Evolutionary conservation across 1,140 invertebrate genomes (phyloP), one percentile per base, ranked within the genome.

Genomic region (Marisa cornuarietis): DNA sequence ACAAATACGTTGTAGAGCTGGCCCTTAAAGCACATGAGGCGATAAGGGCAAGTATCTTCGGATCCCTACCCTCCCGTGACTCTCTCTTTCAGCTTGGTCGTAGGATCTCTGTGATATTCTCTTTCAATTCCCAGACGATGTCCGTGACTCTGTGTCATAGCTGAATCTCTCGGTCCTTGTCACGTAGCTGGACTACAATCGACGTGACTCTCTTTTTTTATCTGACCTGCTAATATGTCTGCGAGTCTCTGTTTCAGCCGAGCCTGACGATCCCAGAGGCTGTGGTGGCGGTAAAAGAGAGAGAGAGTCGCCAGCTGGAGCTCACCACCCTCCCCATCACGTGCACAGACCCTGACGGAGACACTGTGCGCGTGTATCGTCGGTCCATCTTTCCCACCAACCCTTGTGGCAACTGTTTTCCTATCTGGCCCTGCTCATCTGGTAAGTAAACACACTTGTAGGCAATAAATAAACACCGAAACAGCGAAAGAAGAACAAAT

Each of bases 331-430:
- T 31, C 22, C 22, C 65, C 62, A 76, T 76, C 74, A 76, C 61
- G 62, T 76, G 74, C 74, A 76, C n/a, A 4, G 74, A 76, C 74
- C 26, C 54, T 18, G 62, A 76, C 51, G 61, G 31, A n/a, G 62
- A 76, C 16, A 14, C 42, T 42, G 51, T 63, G 10, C 24, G 62
- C 10, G 62, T 65, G 26, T 65, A 7, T 16, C 16, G 26, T 18
- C 7, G 18, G 13, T 65, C 74, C 22, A 31, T 65, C 16, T 61
- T 7, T 3, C 74, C 74, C 24, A 22, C 14, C n/a, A 61, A 51
- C 31, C 42, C 62, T 4, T 76, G 74, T 18, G 74, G 74, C 14
- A 18, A 51, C 24, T 76, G 74, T 20, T 76, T 76, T 63, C 74
- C 62, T 2, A 24, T 76, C 0, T 76, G 74, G 74, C 74, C 74